Conservation (phyloP, 37 sponge, comb jelly and placozoan genomes). For the Agelas oroides region DNA sequence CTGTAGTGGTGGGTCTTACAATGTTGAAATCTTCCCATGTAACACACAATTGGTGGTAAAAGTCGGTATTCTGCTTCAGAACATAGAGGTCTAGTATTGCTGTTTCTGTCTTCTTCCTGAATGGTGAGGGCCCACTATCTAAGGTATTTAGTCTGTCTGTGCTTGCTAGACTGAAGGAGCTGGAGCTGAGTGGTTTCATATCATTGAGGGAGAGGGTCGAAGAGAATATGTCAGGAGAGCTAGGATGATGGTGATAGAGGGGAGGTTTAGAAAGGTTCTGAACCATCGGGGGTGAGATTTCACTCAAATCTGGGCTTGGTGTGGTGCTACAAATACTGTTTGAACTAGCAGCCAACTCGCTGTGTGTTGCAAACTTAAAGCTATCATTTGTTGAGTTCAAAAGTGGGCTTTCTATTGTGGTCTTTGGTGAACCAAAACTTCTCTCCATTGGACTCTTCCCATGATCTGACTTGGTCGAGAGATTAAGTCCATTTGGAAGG, state of each 20-base stretch:
- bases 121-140: neutral
- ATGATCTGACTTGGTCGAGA: too few species aligned
- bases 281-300: neutral
- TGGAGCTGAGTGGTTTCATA: too few species aligned
- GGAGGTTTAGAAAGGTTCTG: neutral
- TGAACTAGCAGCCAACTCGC: neutral
- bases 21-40: slow-evolving; percentile 50
- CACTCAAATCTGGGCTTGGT: neutral
- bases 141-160: neutral
- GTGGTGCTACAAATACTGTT: neutral
- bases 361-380: neutral
- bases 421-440: too few species aligned
- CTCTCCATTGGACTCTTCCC: too few species aligned
- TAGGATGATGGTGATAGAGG: neutral
- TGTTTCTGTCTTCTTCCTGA: neutral
- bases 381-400: too few species aligned
- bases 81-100: slow-evolving; percentile 52
- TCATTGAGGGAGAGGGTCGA: neutral
- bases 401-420: too few species aligned
- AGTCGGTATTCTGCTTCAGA: slow-evolving; percentile 49
- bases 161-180: neutral
- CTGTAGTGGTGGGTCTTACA: slow-evolving; percentile 18
- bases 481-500: too few species aligned
- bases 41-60: slow-evolving; percentile 32
- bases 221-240: neutral